phyloP scores from a whole-genome alignment of 2,113 vertebrate genomes.

The Jacana jacana region DNA sequence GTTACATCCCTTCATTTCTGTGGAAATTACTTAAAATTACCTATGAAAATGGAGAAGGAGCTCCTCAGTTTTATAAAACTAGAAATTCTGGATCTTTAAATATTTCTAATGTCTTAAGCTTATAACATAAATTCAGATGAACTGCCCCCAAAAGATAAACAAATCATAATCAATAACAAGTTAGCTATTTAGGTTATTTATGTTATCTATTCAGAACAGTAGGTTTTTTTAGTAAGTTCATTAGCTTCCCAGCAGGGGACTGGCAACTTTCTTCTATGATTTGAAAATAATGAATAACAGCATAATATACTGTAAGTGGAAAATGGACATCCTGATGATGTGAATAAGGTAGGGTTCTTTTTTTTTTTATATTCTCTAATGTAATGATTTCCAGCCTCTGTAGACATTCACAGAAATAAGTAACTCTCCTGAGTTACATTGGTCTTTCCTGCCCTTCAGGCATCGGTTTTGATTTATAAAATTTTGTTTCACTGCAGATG shows the following conservation, averaged over 20 bases:
- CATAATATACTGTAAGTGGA: neutral
- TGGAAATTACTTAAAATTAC: neutral
- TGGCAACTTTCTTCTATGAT: neutral
- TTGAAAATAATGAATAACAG: constrained; percentile 8
- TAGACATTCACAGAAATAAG: neutral
- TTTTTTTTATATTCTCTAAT: neutral
- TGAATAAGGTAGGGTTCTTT: neutral
- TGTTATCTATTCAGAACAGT: neutral
- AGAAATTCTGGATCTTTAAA: neutral
- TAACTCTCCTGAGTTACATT: neutral
- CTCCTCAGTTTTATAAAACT: neutral
- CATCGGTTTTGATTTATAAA: neutral
- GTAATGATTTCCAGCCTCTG: neutral
- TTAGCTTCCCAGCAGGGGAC: neutral
- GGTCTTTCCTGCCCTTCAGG: neutral
- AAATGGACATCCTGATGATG: neutral
- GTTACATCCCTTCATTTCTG: neutral
- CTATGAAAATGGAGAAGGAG: neutral
- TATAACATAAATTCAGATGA: constrained; percentile 8
- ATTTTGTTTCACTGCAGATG: neutral
- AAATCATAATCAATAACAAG: neutral
- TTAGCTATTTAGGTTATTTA: neutral
- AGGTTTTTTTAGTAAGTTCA: neutral
- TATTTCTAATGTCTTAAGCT: neutral
- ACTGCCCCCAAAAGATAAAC: neutral